These are phyloP conservation scores for Turritopsis dohrnii DNA, from an alignment of 30 jellyfish, hydroid and myxozoan genomes.

Conservation along the genomic window DNA sequence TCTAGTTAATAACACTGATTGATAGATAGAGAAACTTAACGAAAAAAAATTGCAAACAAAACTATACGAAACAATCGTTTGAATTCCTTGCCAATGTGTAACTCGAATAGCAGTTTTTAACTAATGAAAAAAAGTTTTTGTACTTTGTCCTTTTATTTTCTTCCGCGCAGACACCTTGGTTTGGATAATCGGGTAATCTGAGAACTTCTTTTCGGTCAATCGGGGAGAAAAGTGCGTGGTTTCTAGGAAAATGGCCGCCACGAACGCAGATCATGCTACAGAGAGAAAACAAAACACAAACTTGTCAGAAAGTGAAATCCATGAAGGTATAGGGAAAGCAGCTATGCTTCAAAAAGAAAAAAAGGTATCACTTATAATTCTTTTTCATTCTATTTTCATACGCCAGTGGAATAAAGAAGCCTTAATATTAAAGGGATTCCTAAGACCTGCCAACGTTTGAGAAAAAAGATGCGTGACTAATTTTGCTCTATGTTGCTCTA, in stretches of 20 bases:
- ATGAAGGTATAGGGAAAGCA: neutral
- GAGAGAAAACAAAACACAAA: neutral
- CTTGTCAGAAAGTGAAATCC: neutral
- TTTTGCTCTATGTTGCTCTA: no score
- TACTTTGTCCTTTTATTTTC: neutral
- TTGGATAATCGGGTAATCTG: neutral
- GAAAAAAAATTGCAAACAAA: no score
- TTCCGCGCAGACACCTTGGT: no score
- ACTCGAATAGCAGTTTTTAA: neutral
- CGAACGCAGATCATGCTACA: conserved; percentile 6
- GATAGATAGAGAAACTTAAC: no score
- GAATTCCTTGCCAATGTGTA: neutral
- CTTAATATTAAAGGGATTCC: no score
- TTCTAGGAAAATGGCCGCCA: conserved; percentile 18
- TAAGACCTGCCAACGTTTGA: no score
- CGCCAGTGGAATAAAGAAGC: no score
- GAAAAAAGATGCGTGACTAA: no score
- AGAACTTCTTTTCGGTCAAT: neutral
- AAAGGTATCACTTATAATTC: neutral
- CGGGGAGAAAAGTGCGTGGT: neutral
- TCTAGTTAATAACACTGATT: no score
- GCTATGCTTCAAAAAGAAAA: neutral
- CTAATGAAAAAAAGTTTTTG: neutral
- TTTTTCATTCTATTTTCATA: neutral
- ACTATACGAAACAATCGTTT: no score